Conservation (phyloP, 2,888 invertebrate genomes). For the Mimumesa dahlbomi region DNA sequence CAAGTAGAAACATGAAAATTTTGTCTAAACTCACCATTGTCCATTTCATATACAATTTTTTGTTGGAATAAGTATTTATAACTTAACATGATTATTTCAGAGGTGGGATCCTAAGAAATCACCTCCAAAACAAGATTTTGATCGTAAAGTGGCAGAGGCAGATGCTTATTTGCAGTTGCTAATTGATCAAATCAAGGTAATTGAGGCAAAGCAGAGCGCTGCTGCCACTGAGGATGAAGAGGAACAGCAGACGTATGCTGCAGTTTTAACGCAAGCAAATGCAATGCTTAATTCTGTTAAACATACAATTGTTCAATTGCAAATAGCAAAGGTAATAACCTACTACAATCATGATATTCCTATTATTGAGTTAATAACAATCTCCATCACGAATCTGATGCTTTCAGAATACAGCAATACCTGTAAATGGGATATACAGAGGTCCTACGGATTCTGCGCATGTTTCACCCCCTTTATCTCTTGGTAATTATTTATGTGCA, state of each 20-base stretch:
- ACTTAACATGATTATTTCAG: conserved; percentile 55
- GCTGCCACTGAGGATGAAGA: conserved; percentile 69
- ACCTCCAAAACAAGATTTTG: conserved; percentile 85
- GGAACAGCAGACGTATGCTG: conserved; percentile 67
- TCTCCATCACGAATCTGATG: conserved; percentile 10
- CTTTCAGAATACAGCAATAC: conserved; percentile 92
- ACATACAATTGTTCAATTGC: conserved; percentile 98
- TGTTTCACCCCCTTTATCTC: conserved; percentile 70
- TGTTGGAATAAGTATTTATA: conserved; percentile 2
- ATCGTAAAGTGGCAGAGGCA: conserved; percentile 95
- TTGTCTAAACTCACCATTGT: background rate
- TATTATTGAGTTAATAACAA: background rate
- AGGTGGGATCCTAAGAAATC: conserved; percentile 83
- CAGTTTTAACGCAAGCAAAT: conserved; percentile 81
- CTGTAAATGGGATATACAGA: conserved; percentile 93
- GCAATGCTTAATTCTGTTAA: conserved; percentile 98
- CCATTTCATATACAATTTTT: background rate
- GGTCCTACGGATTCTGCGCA: conserved; percentile 81
- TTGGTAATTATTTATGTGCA: conserved; percentile 64
- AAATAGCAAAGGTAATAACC: conserved; percentile 94
- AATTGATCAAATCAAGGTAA: conserved; percentile 94
- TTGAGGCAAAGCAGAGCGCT: conserved; percentile 72
- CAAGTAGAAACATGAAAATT: background rate
- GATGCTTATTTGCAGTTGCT: conserved; percentile 97
- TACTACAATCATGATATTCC: background rate